A percentile compares a stretch with the other conserved stretches of the same genome.
Evolutionary conservation across 2,888 invertebrate genomes (phyloP).

Genomic region (Meteorus colon): DNA sequence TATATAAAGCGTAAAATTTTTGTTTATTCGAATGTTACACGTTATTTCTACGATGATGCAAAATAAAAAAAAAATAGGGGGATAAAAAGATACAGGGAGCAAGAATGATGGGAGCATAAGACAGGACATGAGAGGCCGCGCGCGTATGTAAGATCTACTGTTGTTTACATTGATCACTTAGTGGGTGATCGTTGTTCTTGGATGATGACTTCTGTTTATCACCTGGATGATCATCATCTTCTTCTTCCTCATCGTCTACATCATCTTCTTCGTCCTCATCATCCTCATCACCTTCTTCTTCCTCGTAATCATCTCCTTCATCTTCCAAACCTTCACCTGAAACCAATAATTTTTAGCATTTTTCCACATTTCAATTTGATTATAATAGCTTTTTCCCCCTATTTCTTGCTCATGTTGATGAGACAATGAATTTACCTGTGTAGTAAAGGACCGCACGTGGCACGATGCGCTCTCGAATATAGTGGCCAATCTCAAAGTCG

Average conservation of each 20-base stretch:
- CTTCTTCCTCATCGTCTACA: constrained; percentile 66
- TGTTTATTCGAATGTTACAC: constrained; percentile 3
- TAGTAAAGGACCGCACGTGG: constrained; percentile 98
- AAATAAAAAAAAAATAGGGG: background rate
- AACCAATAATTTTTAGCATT: constrained; percentile 30
- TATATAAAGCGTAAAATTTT: background rate
- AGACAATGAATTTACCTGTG: constrained; percentile 83
- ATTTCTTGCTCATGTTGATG: background rate
- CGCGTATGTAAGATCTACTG: constrained; percentile 74
- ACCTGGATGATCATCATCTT: constrained; percentile 76
- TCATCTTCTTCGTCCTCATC: constrained; percentile 66
- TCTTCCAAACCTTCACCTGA: constrained; percentile 79
- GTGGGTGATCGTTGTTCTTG: no score
- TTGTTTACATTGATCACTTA: constrained; percentile 79
- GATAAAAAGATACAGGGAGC: background rate
- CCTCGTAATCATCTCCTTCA: constrained; percentile 84
- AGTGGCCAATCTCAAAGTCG: constrained; percentile 99
- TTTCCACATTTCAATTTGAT: background rate
- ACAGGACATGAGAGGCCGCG: background rate
- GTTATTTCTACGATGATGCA: background rate
- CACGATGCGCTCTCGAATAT: constrained; percentile 95
- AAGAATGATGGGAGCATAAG: background rate
- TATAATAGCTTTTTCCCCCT: background rate
- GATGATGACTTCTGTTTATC: constrained; percentile 61
- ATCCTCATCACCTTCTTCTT: constrained; percentile 74